phyloP scores from a whole-genome alignment of 1,140 invertebrate genomes.

The Magallana angulata region DNA sequence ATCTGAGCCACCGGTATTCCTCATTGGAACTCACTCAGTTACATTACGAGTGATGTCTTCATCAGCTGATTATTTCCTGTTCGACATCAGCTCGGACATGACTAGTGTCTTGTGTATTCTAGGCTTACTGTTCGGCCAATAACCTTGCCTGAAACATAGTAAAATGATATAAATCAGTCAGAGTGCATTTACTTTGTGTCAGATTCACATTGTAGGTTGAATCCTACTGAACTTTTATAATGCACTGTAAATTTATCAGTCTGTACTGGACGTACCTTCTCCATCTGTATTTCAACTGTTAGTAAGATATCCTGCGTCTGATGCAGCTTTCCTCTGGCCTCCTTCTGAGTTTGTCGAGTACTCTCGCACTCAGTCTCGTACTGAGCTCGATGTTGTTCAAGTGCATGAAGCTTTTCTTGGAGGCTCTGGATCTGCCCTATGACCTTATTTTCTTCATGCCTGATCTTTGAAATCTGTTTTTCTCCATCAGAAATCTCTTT shows the following conservation, averaged over 20 bases:
- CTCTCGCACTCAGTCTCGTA: constrained; percentile 49
- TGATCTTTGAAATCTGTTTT: constrained; percentile 53
- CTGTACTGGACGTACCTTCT: constrained; percentile 57
- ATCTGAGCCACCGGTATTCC: too few species aligned
- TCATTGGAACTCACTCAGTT: too few species aligned
- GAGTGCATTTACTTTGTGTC: too few species aligned
- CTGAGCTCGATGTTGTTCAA: constrained; percentile 50
- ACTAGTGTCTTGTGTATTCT: too few species aligned
- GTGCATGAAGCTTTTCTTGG: constrained; percentile 56
- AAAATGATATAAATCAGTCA: background rate
- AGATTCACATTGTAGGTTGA: too few species aligned
- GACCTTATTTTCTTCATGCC: constrained; percentile 54
- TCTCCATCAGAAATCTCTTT: constrained; percentile 48
- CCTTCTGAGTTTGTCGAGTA: constrained; percentile 44
- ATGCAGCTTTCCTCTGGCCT: constrained; percentile 48
- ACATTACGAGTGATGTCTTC: too few species aligned
- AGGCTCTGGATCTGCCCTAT: constrained; percentile 49
- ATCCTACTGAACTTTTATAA: too few species aligned
- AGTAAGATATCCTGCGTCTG: constrained; percentile 56
- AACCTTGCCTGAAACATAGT: constrained; percentile 3
- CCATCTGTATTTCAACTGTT: constrained; percentile 55
- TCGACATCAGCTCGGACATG: too few species aligned
- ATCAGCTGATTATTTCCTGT: too few species aligned
- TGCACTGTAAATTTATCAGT: background rate
- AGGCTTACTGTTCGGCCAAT: constrained; percentile 1